Conservation (phyloP, 2,888 invertebrate species). For the Nebria salina region DNA sequence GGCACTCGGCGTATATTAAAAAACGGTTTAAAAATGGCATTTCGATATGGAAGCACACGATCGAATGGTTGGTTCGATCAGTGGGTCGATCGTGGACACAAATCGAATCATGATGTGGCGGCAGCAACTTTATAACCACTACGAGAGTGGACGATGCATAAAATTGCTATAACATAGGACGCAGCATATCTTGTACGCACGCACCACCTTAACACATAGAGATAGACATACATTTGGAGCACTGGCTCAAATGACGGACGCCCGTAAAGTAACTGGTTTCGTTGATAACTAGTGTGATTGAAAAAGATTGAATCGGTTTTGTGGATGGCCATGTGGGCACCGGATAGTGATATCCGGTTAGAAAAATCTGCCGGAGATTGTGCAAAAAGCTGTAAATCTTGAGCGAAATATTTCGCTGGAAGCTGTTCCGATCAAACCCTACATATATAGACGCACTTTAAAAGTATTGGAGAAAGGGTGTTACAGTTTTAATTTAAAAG, state of each 20-base stretch:
- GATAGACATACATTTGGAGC: neutral
- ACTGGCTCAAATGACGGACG: neutral
- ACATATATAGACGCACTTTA: neutral
- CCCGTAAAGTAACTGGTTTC: conserved; percentile 22
- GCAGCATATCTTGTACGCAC: conserved; percentile 28
- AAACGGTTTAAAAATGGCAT: conserved; percentile 51
- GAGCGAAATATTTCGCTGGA: conserved; percentile 27
- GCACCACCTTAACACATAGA: conserved; percentile 26
- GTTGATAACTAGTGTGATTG: conserved; percentile 42
- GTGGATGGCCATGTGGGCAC: conserved; percentile 33
- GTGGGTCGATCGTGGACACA: conserved; percentile 19
- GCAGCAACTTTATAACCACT: conserved; percentile 54
- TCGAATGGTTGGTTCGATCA: conserved; percentile 17
- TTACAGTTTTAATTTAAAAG: neutral
- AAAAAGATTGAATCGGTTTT: conserved; percentile 46
- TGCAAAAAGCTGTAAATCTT: conserved; percentile 35
- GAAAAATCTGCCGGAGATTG: conserved; percentile 35
- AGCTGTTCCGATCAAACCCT: conserved; percentile 3
- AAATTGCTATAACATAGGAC: conserved; percentile 51
- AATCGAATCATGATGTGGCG: conserved; percentile 43
- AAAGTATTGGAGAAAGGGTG: conserved; percentile 7
- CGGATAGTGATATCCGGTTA: conserved; percentile 40
- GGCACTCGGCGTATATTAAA: conserved; percentile 50
- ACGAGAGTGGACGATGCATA: conserved; percentile 52
- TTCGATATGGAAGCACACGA: conserved; percentile 24